Evolutionary conservation across 2,797 vertebrate genomes (phyloP), one percentile per base, ranked within the genome.

Genomic region (Luscinia luscinia): DNA sequence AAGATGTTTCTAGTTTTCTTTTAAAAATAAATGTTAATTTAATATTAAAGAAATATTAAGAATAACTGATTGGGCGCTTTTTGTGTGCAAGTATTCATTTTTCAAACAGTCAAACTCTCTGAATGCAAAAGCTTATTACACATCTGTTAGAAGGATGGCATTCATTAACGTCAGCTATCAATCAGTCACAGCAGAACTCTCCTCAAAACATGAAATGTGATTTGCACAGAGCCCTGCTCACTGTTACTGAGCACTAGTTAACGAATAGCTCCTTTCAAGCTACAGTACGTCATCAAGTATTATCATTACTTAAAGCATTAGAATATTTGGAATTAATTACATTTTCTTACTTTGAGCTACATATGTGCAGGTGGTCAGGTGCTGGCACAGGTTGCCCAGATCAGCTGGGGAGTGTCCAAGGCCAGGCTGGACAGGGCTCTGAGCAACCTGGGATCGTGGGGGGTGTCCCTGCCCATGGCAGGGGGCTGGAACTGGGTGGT

Each of bases 91-190:
- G 70, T 40, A 69, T 41, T 70, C 94, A 63, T 55, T 86, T 90
- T 93, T 95, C 66, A 88, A 80, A 87, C 54, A 94, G 76, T 63
- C 55, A 74, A 49, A 83, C 12, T 81, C 61, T 84, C 52, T 86
- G 80, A 91, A 96, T 82, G 83, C 83, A 95, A 93, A 92, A 72
- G 34, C 64, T 78, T 79, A 62, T 75, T 73, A 69, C 45, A 79
- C 34, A 55, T 78, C 84, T 94, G 43, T 58, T 91, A 54, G 9
- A 67, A 94, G 70, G 79, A 24, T 41, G 21, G 59, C 80, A 92
- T 94, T 86, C 85, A 91, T 96, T 92, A 86, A 72, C 67, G 76
- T 94, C 89, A 97, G 73, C 83, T 91, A 54, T 88, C 92, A 93
- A 91, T 95, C 92, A 92, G 51, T 40, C 85, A 91, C 82, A 87